Conservation (phyloP, 2,797 vertebrate genomes). For the Onychomys arenicola region DNA sequence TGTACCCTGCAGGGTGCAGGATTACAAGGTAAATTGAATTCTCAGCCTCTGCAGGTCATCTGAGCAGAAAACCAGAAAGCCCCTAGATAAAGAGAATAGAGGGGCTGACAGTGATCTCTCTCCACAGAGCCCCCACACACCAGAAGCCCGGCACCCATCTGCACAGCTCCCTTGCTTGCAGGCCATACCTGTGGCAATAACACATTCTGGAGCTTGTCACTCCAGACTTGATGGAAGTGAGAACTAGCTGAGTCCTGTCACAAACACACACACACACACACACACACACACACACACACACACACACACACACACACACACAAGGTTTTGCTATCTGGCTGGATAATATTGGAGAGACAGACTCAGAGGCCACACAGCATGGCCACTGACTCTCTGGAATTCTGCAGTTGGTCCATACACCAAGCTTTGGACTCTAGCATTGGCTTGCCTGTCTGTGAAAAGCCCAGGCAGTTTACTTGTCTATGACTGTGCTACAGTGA, state of each 20-base stretch:
- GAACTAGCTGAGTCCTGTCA: background rate
- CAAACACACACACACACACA: background rate
- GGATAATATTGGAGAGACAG: background rate
- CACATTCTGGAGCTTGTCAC: background rate
- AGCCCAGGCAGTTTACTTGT: background rate
- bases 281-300: background rate
- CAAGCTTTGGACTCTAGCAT: background rate
- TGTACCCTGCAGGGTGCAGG: background rate
- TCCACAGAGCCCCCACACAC: background rate
- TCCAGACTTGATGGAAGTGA: background rate
- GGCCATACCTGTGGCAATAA: background rate
- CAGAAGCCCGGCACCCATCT: rapidly evolving
- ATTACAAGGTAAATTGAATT: background rate
- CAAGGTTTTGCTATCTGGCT: background rate
- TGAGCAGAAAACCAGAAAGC: background rate
- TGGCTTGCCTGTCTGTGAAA: background rate
- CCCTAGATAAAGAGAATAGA: background rate
- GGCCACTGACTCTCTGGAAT: background rate
- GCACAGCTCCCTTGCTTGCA: background rate
- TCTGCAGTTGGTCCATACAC: no score
- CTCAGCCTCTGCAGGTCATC: background rate
- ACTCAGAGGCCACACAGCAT: no score
- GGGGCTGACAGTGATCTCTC: background rate
- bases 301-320: background rate
- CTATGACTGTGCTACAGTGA: background rate